Evolutionary conservation across 2,797 vertebrate genomes (phyloP).

Genomic region (Sebastes oblongus): DNA sequence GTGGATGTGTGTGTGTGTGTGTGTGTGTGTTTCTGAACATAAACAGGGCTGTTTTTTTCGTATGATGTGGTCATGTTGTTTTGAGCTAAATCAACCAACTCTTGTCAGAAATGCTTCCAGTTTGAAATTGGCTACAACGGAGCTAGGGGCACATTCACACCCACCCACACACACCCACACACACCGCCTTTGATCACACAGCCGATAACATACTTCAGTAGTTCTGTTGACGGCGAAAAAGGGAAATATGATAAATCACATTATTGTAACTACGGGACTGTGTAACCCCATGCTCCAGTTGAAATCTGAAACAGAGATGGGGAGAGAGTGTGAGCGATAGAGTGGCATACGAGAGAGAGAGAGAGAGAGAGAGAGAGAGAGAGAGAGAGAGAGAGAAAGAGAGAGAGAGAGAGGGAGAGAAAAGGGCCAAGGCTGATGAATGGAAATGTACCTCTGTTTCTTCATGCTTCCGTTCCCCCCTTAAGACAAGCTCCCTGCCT

Average conservation of each 20-base stretch:
- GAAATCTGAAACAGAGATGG: constrained; percentile 61
- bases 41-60: constrained; percentile 50
- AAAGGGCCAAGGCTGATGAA: constrained; percentile 56
- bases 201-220: constrained; percentile 72
- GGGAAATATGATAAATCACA: constrained; percentile 75
- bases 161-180: constrained; percentile 52
- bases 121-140: constrained; percentile 68
- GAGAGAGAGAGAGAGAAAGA: background rate
- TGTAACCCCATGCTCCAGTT: constrained; percentile 54
- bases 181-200: constrained; percentile 63
- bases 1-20: constrained; percentile 25
- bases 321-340: constrained; percentile 36
- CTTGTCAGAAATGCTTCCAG: constrained; percentile 64
- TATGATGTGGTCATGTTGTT: constrained; percentile 71
- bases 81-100: constrained; percentile 69
- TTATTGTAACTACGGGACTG: constrained; percentile 63
- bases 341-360: constrained; percentile 39
- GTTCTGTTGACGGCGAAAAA: constrained; percentile 53
- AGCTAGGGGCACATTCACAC: constrained; percentile 75
- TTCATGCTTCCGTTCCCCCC: constrained; percentile 67
- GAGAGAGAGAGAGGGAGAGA: constrained; percentile 8
- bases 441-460: constrained; percentile 63
- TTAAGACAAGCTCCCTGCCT: constrained; percentile 58
- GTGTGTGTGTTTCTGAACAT: constrained; percentile 20
- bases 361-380: constrained; percentile 3